These are phyloP conservation scores for Halcyon malimbica DNA, from an alignment of 2,113 vertebrate species.

Conservation along the genomic window DNA sequence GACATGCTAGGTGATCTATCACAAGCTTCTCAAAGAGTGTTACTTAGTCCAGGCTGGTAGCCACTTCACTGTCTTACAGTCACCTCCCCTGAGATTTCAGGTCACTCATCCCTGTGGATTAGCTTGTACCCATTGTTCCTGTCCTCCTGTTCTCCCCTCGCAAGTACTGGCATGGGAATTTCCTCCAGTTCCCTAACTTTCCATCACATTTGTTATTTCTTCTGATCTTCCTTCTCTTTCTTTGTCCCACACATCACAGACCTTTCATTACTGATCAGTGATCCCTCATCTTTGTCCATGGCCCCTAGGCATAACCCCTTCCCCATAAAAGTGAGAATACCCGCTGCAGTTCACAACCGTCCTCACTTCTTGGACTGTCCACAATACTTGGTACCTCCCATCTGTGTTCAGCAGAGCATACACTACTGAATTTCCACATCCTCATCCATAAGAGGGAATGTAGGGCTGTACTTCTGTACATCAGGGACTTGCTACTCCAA, in stretches of 20 bases:
- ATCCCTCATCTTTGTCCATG: not conserved
- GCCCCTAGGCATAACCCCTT: not conserved
- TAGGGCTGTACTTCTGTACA: not conserved
- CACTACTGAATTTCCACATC: not conserved
- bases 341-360: not conserved
- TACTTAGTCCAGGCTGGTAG: not conserved
- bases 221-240: not conserved
- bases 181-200: not conserved
- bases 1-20: not conserved
- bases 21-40: not conserved
- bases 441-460: not conserved
- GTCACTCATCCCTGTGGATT: not conserved
- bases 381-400: not conserved
- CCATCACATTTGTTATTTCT: not conserved
- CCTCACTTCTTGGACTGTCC: not conserved
- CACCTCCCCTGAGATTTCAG: not conserved
- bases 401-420: not conserved
- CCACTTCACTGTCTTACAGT: not conserved
- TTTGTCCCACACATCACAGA: not conserved
- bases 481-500: not conserved
- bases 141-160: not conserved
- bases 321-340: not conserved
- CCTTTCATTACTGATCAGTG: not conserved
- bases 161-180: not conserved
- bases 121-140: not conserved